Evolutionary conservation across 2,113 vertebrate genomes (phyloP).

Genomic region (Sapajus apella): DNA sequence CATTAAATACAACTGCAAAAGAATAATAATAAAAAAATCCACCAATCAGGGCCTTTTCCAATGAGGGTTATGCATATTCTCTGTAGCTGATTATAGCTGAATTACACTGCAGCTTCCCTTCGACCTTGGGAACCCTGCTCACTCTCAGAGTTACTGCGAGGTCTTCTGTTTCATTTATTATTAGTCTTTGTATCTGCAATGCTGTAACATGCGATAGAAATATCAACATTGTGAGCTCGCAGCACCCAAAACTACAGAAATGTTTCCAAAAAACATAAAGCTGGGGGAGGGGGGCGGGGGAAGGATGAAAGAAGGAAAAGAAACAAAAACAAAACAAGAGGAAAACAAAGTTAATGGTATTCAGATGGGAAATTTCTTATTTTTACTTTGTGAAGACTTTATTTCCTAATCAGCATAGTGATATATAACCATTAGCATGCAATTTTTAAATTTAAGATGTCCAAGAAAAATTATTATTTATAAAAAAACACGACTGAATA

Average conservation of each 20-base stretch:
- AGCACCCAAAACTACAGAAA: constrained; percentile 42
- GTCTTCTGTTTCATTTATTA: constrained; percentile 78
- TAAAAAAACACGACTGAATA: background rate
- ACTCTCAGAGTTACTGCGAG: constrained; percentile 55
- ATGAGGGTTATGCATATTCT: constrained; percentile 42
- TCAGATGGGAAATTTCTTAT: background rate
- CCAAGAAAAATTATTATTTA: constrained; percentile 1
- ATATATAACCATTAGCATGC: background rate
- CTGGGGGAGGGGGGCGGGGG: background rate
- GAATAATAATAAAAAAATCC: background rate
- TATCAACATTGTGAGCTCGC: constrained; percentile 31
- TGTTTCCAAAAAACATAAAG: constrained; percentile 39
- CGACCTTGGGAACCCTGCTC: constrained; percentile 83
- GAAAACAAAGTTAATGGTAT: constrained; percentile 58
- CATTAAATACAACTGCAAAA: background rate
- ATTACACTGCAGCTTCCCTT: constrained; percentile 76
- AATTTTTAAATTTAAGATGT: constrained; percentile 37
- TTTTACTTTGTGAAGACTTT: background rate
- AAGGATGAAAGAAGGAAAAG: background rate
- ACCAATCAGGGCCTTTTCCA: constrained; percentile 48
- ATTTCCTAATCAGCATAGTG: background rate
- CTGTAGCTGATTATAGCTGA: constrained; percentile 22
- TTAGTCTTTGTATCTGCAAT: constrained; percentile 77
- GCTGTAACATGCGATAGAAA: constrained; percentile 72
- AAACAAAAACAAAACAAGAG: background rate